These are phyloP conservation scores for Tiliacea aurago DNA, from an alignment of 2,888 invertebrate species.

Conservation along the genomic window DNA sequence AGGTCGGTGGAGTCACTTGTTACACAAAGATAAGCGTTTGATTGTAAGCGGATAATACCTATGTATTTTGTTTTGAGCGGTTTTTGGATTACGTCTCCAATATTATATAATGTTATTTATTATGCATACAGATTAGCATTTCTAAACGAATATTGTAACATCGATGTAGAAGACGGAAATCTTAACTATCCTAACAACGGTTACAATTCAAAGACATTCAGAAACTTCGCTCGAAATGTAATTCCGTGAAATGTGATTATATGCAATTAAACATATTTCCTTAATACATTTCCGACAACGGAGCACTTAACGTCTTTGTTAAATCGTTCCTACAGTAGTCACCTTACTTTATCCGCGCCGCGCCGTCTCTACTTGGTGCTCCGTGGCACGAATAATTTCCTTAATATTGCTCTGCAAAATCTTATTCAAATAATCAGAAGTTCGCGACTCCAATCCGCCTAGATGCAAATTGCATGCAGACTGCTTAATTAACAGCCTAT, in stretches of 20 bases:
- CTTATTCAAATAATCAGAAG: constrained; percentile 86
- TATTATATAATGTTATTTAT: constrained; percentile 38
- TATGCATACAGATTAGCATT: constrained; percentile 29
- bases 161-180: not conserved
- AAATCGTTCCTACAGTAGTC: constrained; percentile 56
- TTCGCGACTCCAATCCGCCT: constrained; percentile 82
- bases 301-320: constrained; percentile 55
- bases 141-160: not conserved
- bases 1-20: constrained; percentile 40
- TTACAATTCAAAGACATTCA: constrained; percentile 5
- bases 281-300: constrained; percentile 47
- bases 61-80: constrained; percentile 43
- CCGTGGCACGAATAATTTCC: constrained; percentile 80
- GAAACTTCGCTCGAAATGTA: constrained; percentile 14
- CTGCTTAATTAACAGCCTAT: constrained; percentile 81
- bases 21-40: constrained; percentile 63
- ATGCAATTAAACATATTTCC: constrained; percentile 50
- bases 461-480: constrained; percentile 85
- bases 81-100: constrained; percentile 40
- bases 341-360: constrained; percentile 62
- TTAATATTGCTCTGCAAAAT: constrained; percentile 82
- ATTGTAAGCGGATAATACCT: constrained; percentile 60
- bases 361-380: constrained; percentile 69
- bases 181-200: constrained; percentile 15
- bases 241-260: constrained; percentile 41